A percentile compares a stretch with the other conserved stretches of the same genome.
These are phyloP conservation scores for Calameuta filiformis DNA, from an alignment of 2,888 invertebrate species.

Conservation along the genomic window DNA sequence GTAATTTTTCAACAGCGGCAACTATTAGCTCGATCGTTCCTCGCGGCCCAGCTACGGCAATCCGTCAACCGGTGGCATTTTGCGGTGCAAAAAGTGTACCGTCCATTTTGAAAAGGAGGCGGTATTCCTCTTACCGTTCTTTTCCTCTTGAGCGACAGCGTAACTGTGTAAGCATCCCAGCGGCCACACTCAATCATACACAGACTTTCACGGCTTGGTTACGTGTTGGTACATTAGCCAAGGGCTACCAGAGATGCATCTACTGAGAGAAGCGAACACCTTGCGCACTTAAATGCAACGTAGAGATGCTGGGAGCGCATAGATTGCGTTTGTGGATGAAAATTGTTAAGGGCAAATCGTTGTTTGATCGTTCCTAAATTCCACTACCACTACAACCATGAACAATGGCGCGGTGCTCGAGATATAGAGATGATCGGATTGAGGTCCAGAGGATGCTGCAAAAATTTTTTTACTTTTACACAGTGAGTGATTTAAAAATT, in stretches of 20 bases:
- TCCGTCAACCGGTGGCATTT: conserved; percentile 8
- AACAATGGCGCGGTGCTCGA: conserved; percentile 32
- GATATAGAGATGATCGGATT: conserved; percentile 7
- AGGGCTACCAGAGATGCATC: conserved; percentile 19
- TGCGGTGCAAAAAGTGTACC: conserved; percentile 6
- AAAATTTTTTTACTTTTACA: conserved; percentile 11
- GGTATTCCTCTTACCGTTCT: conserved; percentile 16
- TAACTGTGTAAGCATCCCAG: conserved; percentile 38
- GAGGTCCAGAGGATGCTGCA: not conserved
- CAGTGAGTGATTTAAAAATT: not conserved
- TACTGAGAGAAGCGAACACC: conserved; percentile 31
- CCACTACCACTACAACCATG: conserved; percentile 16
- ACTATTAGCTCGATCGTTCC: not conserved
- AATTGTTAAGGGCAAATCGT: conserved; percentile 46
- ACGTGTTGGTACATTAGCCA: conserved; percentile 31
- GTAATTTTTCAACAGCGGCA: not conserved
- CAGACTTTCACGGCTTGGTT: conserved; percentile 33
- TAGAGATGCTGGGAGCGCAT: not conserved
- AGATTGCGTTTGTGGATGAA: conserved; percentile 32
- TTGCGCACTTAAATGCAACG: conserved; percentile 40
- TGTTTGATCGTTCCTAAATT: conserved; percentile 51
- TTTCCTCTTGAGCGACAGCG: conserved; percentile 32
- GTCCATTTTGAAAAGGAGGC: conserved; percentile 4
- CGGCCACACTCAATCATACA: conserved; percentile 42
- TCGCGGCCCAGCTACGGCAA: not conserved